phyloP scores from a whole-genome alignment of 2,113 vertebrate genomes.

The Herpetotheres cachinnans region DNA sequence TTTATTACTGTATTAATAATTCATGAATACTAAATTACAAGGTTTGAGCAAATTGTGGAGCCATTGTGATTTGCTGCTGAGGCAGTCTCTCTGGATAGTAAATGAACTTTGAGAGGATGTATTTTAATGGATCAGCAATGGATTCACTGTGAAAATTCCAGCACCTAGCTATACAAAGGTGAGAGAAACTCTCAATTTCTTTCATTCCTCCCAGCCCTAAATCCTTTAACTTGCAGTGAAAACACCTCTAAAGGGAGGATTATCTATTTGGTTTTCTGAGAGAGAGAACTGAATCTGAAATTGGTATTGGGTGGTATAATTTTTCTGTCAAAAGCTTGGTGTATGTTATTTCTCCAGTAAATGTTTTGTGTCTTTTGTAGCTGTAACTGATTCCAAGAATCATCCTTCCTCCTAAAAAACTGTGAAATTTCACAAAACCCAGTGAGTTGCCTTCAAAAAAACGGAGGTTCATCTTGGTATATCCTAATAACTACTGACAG shows the following conservation, averaged over 20 bases:
- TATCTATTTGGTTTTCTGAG: background rate
- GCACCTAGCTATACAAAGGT: background rate
- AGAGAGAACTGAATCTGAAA: background rate
- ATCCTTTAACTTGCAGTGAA: background rate
- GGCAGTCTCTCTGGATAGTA: background rate
- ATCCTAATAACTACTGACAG: background rate
- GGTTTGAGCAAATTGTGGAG: background rate
- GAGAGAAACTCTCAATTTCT: background rate
- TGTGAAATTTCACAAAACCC: background rate
- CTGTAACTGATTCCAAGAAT: background rate
- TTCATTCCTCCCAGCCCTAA: background rate
- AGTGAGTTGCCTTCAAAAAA: background rate
- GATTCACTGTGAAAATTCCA: background rate
- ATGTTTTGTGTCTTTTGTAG: background rate
- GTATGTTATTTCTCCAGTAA: background rate
- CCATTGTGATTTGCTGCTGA: background rate
- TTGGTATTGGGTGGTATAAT: background rate
- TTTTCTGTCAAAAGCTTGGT: background rate
- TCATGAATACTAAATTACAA: background rate
- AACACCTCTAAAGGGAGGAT: background rate
- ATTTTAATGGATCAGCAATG: background rate
- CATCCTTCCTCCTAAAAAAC: background rate
- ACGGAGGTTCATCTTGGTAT: background rate
- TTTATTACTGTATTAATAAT: constrained; percentile 30
- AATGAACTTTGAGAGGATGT: background rate